Percentiles rank a stretch among this genome's conserved stretches.
Conservation (phyloP, 2,113 vertebrate species). For the Bagarius yarrelli region DNA sequence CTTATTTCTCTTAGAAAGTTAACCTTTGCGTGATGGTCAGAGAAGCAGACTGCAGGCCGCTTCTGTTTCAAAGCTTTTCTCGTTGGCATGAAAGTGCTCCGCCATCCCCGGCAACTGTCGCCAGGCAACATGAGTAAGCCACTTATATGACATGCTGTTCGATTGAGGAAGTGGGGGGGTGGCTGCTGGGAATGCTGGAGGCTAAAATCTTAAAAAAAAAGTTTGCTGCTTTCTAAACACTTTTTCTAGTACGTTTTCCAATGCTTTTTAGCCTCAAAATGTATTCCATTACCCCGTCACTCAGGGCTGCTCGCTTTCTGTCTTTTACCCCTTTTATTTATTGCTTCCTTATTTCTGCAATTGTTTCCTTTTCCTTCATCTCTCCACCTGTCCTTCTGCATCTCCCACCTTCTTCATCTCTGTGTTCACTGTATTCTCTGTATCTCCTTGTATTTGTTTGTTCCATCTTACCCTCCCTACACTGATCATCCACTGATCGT, state of each 20-base stretch:
- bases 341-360: slow-evolving; percentile 4
- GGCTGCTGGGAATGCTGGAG: slow-evolving; percentile 23
- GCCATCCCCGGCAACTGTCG: slow-evolving; percentile 70
- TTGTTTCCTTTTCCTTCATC: slow-evolving; percentile 18
- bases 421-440: background rate
- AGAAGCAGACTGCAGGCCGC: slow-evolving; percentile 39
- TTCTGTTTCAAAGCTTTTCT: slow-evolving; percentile 55
- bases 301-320: background rate
- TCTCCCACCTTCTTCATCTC: slow-evolving; percentile 5
- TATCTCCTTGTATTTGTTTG: slow-evolving; percentile 5
- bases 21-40: slow-evolving; percentile 19
- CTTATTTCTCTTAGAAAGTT: slow-evolving; percentile 13
- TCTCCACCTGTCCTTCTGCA: slow-evolving; percentile 28
- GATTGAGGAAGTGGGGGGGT: slow-evolving; percentile 64
- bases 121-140: slow-evolving; percentile 75
- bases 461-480: background rate
- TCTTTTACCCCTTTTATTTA: slow-evolving; percentile 15
- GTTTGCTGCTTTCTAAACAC: background rate
- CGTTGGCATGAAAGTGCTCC: slow-evolving; percentile 48
- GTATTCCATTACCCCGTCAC: background rate
- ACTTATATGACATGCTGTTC: slow-evolving; percentile 69
- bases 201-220: background rate
- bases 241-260: background rate
- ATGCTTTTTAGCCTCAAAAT: background rate
- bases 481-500: background rate